phyloP scores from a whole-genome alignment of 2,888 invertebrate species.

The Aphodius sticticus region DNA sequence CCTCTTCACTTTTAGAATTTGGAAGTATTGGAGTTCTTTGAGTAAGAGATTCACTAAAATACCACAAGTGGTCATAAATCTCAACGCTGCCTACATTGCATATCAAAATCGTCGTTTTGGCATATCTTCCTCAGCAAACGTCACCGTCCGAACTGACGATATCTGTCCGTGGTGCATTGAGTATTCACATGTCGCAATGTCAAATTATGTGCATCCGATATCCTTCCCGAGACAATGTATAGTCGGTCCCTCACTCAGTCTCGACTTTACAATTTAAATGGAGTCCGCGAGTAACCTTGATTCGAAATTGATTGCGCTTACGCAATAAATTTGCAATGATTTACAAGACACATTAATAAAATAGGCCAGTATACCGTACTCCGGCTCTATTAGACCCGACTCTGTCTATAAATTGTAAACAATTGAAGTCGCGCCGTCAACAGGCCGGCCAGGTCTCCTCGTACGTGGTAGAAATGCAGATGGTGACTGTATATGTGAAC shows the following conservation, averaged over 20 bases:
- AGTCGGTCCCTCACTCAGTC: not conserved
- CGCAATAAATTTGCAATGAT: constrained; percentile 36
- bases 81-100: not conserved
- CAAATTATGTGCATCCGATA: constrained; percentile 4
- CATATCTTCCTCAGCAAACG: not conserved
- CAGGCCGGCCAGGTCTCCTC: not conserved
- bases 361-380: constrained; percentile 38
- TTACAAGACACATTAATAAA: constrained; percentile 35
- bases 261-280: not conserved
- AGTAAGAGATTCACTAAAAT: not conserved
- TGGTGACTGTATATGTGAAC: not conserved
- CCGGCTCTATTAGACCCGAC: constrained; percentile 34
- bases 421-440: constrained; percentile 29
- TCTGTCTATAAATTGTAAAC: constrained; percentile 36
- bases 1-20: not conserved
- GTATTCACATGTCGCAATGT: not conserved
- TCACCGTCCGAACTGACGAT: not conserved
- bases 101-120: not conserved
- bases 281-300: constrained; percentile 29
- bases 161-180: not conserved
- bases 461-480: constrained; percentile 29
- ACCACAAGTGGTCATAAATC: not conserved
- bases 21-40: not conserved
- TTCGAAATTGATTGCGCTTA: constrained; percentile 36
- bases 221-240: not conserved